Conservation (phyloP, 2,113 vertebrate genomes). For the Aramus guarauna region DNA sequence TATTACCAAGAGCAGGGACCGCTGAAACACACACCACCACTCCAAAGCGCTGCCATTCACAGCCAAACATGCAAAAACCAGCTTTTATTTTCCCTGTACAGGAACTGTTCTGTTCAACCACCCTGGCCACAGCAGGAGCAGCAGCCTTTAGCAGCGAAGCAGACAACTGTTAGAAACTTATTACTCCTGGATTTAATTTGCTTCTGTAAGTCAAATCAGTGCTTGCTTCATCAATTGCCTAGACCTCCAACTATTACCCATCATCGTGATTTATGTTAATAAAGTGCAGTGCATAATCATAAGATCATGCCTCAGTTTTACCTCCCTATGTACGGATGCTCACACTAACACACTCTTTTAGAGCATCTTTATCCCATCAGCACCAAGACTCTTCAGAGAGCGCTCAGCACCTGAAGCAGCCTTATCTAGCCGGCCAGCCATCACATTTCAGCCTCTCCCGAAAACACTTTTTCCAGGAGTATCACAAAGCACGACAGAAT, state of each 20-base stretch:
- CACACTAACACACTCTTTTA: not conserved
- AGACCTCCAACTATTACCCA: not conserved
- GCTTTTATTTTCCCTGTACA: not conserved
- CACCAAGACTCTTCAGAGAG: not conserved
- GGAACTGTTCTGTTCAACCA: not conserved
- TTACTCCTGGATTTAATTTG: not conserved
- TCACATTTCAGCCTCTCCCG: not conserved
- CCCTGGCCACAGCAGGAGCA: not conserved
- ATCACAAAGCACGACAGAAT: not conserved
- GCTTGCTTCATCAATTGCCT: not conserved
- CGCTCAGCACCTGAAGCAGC: not conserved
- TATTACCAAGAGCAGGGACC: not conserved
- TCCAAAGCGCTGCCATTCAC: not conserved
- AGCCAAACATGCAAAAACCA: fast-evolving
- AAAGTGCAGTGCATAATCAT: not conserved
- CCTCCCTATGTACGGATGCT: not conserved
- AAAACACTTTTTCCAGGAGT: not conserved
- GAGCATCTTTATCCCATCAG: not conserved
- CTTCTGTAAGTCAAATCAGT: not conserved
- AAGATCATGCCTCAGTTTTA: not conserved
- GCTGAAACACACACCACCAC: not conserved
- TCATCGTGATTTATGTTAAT: not conserved
- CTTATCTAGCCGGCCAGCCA: not conserved
- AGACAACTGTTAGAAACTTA: not conserved
- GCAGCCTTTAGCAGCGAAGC: not conserved